These are phyloP conservation scores for Gymnocheta viridis DNA, from an alignment of 2,888 invertebrate genomes.

Conservation along the genomic window DNA sequence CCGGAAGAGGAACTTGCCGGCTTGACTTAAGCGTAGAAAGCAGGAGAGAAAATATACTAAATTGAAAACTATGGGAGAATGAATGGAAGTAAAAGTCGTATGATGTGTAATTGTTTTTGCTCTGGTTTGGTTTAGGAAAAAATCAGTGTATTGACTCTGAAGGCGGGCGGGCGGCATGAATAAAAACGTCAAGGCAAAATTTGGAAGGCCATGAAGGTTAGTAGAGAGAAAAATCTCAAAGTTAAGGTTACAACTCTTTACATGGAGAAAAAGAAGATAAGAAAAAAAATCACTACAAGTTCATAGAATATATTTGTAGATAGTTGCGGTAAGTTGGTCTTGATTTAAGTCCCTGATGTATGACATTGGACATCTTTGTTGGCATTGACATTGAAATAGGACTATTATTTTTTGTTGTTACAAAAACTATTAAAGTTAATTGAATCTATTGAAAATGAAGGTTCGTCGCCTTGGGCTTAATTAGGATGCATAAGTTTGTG, in stretches of 20 bases:
- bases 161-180: background rate
- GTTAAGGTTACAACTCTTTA: slow-evolving; percentile 26
- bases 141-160: slow-evolving; percentile 34
- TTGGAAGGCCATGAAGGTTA: background rate
- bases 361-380: slow-evolving; percentile 15
- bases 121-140: background rate
- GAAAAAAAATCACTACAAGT: background rate
- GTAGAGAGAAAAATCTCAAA: slow-evolving; percentile 33
- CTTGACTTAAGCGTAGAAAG: slow-evolving; percentile 27
- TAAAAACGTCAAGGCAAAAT: background rate
- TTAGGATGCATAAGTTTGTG: background rate
- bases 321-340: background rate
- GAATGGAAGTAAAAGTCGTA: background rate
- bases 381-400: slow-evolving; percentile 34
- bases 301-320: background rate
- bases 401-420: background rate
- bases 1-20: slow-evolving; percentile 41
- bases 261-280: background rate
- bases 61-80: background rate
- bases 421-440: background rate
- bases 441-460: background rate
- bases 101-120: background rate
- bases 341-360: background rate
- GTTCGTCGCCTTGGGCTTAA: slow-evolving; percentile 35
- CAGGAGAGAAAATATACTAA: slow-evolving; percentile 6